Percentiles rank a stretch among this genome's conserved stretches.
Conservation (phyloP, 2,888 invertebrate species). For the Smittia aterrima region DNA sequence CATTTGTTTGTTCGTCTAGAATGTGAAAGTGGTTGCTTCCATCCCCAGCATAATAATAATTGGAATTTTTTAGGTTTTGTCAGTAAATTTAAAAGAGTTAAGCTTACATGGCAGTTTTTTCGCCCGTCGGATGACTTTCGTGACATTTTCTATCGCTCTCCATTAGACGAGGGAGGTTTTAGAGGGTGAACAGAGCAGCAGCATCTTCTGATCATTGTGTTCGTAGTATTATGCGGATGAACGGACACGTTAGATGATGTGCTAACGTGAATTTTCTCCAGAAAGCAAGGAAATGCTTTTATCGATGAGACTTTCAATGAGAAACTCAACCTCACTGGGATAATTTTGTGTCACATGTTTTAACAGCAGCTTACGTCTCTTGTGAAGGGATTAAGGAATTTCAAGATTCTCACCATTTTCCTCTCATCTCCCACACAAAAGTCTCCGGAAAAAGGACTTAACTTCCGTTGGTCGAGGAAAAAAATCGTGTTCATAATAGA, state of each 20-base stretch:
- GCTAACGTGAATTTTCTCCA: neutral
- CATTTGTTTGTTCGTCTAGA: neutral
- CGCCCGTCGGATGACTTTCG: neutral
- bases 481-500: neutral
- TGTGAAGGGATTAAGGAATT: conserved; percentile 31
- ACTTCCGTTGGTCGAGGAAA: neutral
- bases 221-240: neutral
- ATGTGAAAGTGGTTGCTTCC: neutral
- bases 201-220: neutral
- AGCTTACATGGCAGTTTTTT: conserved; percentile 19
- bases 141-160: neutral
- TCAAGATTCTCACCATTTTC: neutral
- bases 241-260: neutral
- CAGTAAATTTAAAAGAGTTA: conserved; percentile 8
- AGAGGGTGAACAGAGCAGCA: neutral
- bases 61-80: neutral
- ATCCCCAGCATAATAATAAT: neutral
- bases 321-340: conserved; percentile 6
- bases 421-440: neutral
- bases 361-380: conserved; percentile 21
- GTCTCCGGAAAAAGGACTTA: neutral
- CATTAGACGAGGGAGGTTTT: neutral
- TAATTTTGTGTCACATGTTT: conserved; percentile 24
- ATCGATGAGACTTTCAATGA: neutral
- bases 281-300: neutral